Percentiles rank a stretch among this genome's conserved stretches.
Conservation (phyloP, 2,888 invertebrate species). For the Netelia fuscicornis region DNA sequence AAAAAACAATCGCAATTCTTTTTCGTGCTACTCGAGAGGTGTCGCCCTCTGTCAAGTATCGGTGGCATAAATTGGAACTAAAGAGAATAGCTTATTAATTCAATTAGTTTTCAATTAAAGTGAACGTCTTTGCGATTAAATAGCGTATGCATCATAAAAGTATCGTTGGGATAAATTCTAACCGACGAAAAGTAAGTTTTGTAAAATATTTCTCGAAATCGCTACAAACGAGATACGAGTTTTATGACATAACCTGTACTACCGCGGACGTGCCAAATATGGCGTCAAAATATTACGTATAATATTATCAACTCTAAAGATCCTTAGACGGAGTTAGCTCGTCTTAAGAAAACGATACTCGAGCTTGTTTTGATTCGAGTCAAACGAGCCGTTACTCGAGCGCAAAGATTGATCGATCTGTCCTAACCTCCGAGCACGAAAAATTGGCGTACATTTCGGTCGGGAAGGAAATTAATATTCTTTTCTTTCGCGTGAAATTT, state of each 20-base stretch:
- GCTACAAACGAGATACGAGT: too few relatives aligned
- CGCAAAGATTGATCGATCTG: slow-evolving; percentile 2
- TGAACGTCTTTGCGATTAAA: too few relatives aligned
- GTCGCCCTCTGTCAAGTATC: background rate
- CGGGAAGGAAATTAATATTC: slow-evolving; percentile 4
- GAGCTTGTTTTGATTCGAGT: background rate
- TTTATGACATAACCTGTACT: too few relatives aligned
- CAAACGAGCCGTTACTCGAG: background rate
- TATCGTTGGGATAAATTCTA: background rate
- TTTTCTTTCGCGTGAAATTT: slow-evolving; percentile 9
- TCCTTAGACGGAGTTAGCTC: background rate
- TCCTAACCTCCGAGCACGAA: background rate
- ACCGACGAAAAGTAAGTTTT: too few relatives aligned
- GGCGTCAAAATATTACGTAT: too few relatives aligned
- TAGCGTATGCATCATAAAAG: too few relatives aligned
- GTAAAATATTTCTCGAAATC: too few relatives aligned
- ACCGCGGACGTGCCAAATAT: too few relatives aligned
- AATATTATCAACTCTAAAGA: too few relatives aligned
- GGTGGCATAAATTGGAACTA: background rate
- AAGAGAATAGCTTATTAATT: background rate
- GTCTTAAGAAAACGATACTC: background rate
- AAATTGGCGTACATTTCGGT: background rate
- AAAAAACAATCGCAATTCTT: background rate
- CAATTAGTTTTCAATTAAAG: background rate
- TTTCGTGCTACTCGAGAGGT: background rate